Base-by-base conservation (phyloP, 2,113 vertebrate genomes). In the Pristiophorus japonicus region DNA sequence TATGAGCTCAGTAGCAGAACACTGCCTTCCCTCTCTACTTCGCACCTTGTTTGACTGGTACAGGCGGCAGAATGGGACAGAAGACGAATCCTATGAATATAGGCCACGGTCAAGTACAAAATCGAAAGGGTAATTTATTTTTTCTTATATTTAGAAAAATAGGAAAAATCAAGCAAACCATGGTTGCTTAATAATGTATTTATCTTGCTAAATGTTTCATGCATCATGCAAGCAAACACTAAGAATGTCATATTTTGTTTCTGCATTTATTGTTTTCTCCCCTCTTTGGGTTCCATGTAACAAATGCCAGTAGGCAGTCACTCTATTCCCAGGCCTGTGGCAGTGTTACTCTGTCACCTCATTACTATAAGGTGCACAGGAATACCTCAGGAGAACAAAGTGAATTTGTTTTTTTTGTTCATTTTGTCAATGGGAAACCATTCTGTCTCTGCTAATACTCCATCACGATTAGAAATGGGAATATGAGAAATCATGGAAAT, bases 1-100 rank as follows among this genome's bases (percentile, higher is more conserved):
- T 97, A 99, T 99, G 99, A 99, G 99, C 99, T 99, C 99, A 95
- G 98, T 99, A 98, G 99, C 99, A 97, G 99, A 99, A 98, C 99
- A 99, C 98, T 99, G 99, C 98, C 99, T 99, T 97, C 99, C 99
- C 97, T 99, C 99, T 96, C 98, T 99, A 96, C 97, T 99, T 96
- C 99, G 99, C 98, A 99, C 99, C 97, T 98, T 99, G 97, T 99
- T 99, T 97, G 99, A 99, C 98, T 99, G 99, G 99, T 99, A 99
- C 98, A 98, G 98, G 96, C 98, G 99, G 96, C 99, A 99, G 96
- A 99, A 99, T 81, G 99, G 99, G 97, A 97, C 99, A 30, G 99
- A 99, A 96, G 99, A 99, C 96, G 99, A 99, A 96, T 99, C 99
- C 12, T 99, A 99, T 0, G 99, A 99, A 96, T 99, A 99, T 94